Evolutionary conservation across 2,113 vertebrate genomes (phyloP), one percentile per base, ranked within the genome.

Genomic region (Dromiciops gliroides): DNA sequence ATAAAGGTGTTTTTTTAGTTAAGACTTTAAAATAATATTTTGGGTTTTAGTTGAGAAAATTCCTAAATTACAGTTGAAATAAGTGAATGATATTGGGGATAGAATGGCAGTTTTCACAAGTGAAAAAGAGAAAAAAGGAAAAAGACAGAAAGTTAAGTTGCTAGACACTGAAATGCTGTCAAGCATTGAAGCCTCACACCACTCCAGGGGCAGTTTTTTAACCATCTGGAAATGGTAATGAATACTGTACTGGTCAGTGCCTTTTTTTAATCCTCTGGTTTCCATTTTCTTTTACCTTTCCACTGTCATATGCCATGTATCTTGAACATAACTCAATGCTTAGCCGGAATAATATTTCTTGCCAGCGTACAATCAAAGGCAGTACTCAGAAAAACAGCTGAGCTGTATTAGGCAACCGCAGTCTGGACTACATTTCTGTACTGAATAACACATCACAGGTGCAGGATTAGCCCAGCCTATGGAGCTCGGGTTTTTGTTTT

Each of bases 361-460:
- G 98, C 98, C 98, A 97, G 97, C 93, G 98, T 96, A 95, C 92
- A 98, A 98, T 98, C 98, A 99, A 99, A 99, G 98, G 48, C 93
- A 97, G 83, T 28, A 56, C 97, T 95, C 96, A 97, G 97, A 90
- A 94, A 97, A 98, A 97, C 99, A 99, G 98, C 98, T 99, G 99
- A 98, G 97, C 96, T 48, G 97, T 92, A 98, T 99, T 99, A 99
- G 95, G 96, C 97, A 97, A 93, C 92, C 95, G 25, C 97, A 94
- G 98, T 19, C 96, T 93, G 97, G 96, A 16, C 94, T 97, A 4
- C 96, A 94, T 98, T 98, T 98, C 98, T 97, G 96, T 98, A 98
- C 97, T 96, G 98, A 97, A 97, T 98, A 99, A 99, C 98, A 95
- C 89, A 53, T 97, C 98, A 98, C 99, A 99, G 99, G 99, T 99